Conservation (phyloP, 1,140 invertebrate genomes). For the Capitella teleta region DNA sequence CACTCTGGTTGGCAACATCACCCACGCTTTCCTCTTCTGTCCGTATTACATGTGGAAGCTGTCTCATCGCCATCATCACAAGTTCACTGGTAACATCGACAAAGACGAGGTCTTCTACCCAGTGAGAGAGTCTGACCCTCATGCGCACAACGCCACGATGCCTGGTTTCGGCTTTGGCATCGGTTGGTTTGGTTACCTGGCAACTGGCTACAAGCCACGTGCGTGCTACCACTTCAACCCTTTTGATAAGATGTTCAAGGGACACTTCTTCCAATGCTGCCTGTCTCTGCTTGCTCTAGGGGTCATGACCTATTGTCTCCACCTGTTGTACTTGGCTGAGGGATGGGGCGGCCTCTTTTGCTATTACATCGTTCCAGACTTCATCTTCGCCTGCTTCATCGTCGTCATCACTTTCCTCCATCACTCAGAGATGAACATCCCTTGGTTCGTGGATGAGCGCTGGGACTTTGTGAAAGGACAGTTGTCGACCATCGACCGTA, state of each 20-base stretch:
- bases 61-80: slow-evolving; percentile 27
- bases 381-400: slow-evolving; percentile 30
- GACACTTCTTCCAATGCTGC: slow-evolving; percentile 19
- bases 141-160: slow-evolving; percentile 4
- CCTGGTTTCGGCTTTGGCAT: slow-evolving; percentile 27
- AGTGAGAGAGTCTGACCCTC: slow-evolving; percentile 14
- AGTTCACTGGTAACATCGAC: slow-evolving; percentile 30
- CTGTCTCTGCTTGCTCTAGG: slow-evolving; percentile 22
- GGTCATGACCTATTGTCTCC: slow-evolving; percentile 22
- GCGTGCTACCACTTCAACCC: slow-evolving; percentile 24
- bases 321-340: slow-evolving; percentile 13
- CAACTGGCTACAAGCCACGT: slow-evolving; percentile 24
- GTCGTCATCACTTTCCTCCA: slow-evolving; percentile 43
- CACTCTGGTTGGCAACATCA: slow-evolving; percentile 21
- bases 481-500: slow-evolving; percentile 39
- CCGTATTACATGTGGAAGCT: slow-evolving; percentile 35
- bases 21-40: slow-evolving; percentile 23
- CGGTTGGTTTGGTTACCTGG: slow-evolving; percentile 28
- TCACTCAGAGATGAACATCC: slow-evolving; percentile 37
- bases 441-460: slow-evolving; percentile 38
- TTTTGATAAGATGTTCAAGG: slow-evolving; percentile 16
- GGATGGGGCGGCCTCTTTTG: slow-evolving; percentile 22
- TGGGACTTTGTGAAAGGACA: slow-evolving; percentile 42
- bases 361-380: slow-evolving; percentile 37
- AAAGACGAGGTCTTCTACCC: slow-evolving; percentile 33